Base-by-base conservation (phyloP, 92 coral and sea anemone species). In the Zoanthus solanderi region DNA sequence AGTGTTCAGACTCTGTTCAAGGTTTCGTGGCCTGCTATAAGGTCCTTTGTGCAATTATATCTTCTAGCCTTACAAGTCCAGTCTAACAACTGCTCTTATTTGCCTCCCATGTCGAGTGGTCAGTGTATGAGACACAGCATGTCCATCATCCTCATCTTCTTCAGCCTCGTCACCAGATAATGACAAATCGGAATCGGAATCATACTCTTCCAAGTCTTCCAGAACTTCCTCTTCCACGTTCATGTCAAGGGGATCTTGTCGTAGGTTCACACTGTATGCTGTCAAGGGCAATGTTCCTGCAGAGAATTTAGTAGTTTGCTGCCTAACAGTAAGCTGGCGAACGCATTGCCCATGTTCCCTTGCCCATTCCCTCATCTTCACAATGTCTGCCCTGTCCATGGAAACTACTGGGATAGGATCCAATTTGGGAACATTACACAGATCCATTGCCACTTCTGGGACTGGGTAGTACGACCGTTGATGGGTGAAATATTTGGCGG, bases 401-500 rank as follows among this genome's bases (percentile, higher is more conserved):
- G 61, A 45, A 42, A 83, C 87, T 7, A 69, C 76, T 83, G 87
- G 78, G 56, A 83, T 37, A 11, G 87, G 87, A 66, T 83, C 52
- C 75, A 71, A 44, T 71, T 71, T 71, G 47, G 75, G 75, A 44
- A 71, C 46, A 71, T 31, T 34, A 42, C 53, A 45, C n/a, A 72
- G 53, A 42, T 16, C 23, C 53, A 72, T 72, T 72, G 76, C 75
- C 48, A 32, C 75, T 44, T 42, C 72, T 57, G 87, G 87, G 48
- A 83, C 77, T 57, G 77, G 72, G 87, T 67, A 83, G 87, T 66
- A 83, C 65, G 87, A 83, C 87, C 78, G 56, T 34, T 63, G 77
- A 83, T 68, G 87, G 30, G 87, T 83, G 72, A 83, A 83, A 30
- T 83, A 83, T 58, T 83, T 60, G 31, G 87, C 87, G n/a, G 87